These are phyloP conservation scores for Mesochorus sp. DNA, from an alignment of 2,888 invertebrate genomes.

Conservation along the genomic window DNA sequence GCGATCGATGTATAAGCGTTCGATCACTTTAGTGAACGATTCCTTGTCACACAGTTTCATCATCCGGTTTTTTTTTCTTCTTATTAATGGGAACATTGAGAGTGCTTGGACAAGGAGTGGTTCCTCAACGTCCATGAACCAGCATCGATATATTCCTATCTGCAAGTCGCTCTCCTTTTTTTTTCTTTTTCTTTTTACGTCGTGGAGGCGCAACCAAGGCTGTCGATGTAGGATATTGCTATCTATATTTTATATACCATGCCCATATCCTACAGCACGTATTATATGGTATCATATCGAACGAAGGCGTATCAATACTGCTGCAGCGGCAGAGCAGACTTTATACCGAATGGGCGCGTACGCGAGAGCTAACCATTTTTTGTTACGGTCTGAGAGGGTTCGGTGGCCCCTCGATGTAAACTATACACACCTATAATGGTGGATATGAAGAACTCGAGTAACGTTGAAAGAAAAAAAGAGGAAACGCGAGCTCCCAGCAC, in stretches of 20 bases:
- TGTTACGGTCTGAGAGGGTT: neutral
- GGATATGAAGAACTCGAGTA: no score
- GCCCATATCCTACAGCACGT: neutral
- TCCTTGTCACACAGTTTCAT: constrained; percentile 23
- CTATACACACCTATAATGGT: no score
- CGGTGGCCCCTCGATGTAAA: constrained; percentile 11
- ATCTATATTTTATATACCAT: neutral
- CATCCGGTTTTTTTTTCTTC: no score
- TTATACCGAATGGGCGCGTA: no score
- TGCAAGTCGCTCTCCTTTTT: neutral
- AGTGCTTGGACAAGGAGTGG: constrained; percentile 48
- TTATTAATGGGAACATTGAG: constrained; percentile 39
- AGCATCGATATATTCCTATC: constrained; percentile 17
- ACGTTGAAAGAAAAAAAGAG: no score
- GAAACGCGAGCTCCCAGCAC: neutral
- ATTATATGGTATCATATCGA: neutral
- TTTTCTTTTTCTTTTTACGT: constrained; percentile 34
- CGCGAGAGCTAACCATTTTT: neutral
- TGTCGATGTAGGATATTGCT: constrained; percentile 14
- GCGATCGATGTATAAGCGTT: neutral
- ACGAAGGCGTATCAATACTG: neutral
- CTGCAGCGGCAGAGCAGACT: neutral
- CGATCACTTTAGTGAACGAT: neutral
- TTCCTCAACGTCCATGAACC: constrained; percentile 17
- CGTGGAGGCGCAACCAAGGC: constrained; percentile 43